Percentiles rank a stretch among this genome's conserved stretches.
phyloP scores from a whole-genome alignment of 2,888 invertebrate genomes.

The Sympetrum striolatum region DNA sequence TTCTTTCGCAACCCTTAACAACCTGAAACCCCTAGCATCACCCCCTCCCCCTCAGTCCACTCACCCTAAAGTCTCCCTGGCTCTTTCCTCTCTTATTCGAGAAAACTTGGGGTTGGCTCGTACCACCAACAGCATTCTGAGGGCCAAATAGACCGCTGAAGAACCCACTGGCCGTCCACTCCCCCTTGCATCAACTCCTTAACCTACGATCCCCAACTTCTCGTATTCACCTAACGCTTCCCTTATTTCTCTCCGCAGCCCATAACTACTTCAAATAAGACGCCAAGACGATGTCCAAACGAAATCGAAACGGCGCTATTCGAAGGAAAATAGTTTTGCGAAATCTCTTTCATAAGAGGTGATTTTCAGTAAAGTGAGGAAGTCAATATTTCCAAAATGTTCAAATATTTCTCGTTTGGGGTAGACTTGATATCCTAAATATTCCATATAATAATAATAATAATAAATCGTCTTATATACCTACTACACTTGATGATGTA shows the following conservation, averaged over 20 bases:
- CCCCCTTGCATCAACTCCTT: background rate
- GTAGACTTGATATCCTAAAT: too few species aligned
- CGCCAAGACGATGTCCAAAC: too few species aligned
- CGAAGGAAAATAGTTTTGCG: too few species aligned
- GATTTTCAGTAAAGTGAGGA: too few species aligned
- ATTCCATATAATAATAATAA: too few species aligned
- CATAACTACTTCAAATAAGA: background rate
- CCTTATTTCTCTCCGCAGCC: background rate
- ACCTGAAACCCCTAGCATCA: background rate
- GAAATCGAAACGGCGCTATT: too few species aligned
- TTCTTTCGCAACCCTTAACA: background rate
- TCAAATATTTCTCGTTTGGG: too few species aligned
- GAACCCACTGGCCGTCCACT: conserved; percentile 2
- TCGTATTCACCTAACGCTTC: background rate
- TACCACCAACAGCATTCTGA: conserved; percentile 19
- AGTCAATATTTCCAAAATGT: too few species aligned
- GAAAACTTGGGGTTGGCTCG: background rate
- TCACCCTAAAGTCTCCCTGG: background rate
- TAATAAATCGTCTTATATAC: too few species aligned
- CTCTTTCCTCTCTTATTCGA: background rate
- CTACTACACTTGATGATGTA: too few species aligned
- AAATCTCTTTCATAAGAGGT: too few species aligned
- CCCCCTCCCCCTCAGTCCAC: background rate
- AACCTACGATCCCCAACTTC: background rate
- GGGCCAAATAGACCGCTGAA: conserved; percentile 43